Evolutionary conservation across 2,113 vertebrate species (phyloP).

Genomic region (Mohoua ochrocephala): DNA sequence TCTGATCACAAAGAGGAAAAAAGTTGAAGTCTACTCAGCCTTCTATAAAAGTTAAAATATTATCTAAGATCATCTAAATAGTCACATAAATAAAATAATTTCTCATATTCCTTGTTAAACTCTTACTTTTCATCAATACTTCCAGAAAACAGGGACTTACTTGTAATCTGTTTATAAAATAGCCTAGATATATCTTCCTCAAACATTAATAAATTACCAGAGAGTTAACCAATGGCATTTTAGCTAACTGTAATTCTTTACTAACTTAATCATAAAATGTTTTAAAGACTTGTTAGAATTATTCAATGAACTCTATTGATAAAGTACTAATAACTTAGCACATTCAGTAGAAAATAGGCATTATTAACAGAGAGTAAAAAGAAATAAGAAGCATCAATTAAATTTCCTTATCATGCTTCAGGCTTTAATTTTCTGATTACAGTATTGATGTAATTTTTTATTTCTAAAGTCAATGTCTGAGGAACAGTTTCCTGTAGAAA

Average conservation of each 20-base stretch:
- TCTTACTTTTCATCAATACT: neutral
- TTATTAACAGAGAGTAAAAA: neutral
- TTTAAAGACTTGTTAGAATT: neutral
- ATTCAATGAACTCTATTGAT: neutral
- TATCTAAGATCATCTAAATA: neutral
- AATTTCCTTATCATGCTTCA: neutral
- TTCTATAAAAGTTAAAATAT: neutral
- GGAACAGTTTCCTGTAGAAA: neutral
- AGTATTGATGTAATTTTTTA: neutral
- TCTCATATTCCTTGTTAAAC: neutral
- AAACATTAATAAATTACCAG: neutral
- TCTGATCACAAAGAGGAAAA: neutral
- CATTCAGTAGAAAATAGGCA: neutral
- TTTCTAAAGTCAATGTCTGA: neutral
- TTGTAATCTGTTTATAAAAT: neutral
- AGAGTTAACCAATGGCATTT: neutral
- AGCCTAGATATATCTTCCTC: neutral
- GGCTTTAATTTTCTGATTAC: slow-evolving; percentile 8
- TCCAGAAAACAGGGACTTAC: neutral
- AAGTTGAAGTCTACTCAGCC: neutral
- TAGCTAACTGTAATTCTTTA: neutral
- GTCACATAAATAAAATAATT: neutral
- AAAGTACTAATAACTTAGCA: neutral
- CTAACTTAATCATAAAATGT: neutral
- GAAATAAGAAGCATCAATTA: neutral